Percentiles rank a stretch among this genome's conserved stretches.
Conservation (phyloP, 2,888 invertebrate species). For the Desoria tigrina region DNA sequence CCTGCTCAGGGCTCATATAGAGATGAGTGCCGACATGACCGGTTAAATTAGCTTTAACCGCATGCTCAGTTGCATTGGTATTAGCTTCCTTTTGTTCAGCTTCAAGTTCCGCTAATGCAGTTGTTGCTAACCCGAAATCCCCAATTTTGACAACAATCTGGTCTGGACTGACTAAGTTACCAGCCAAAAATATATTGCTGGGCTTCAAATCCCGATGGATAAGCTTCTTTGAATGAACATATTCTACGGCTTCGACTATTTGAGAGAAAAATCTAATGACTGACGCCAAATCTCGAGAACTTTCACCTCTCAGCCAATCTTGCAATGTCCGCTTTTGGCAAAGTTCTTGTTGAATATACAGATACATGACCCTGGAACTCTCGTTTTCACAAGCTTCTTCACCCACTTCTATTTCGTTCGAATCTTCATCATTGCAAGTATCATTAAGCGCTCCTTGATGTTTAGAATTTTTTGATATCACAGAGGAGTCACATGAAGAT, state of each 20-base stretch:
- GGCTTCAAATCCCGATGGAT: conserved; percentile 96
- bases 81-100: conserved; percentile 13
- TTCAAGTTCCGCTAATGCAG: conserved; percentile 66
- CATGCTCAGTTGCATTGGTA: conserved; percentile 54
- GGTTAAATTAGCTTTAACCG: conserved; percentile 55
- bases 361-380: conserved; percentile 62
- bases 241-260: conserved; percentile 91
- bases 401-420: background rate
- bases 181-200: conserved; percentile 54
- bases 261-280: conserved; percentile 78
- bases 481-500: background rate
- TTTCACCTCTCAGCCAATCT: conserved; percentile 73
- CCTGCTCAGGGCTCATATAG: conserved; percentile 98
- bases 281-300: conserved; percentile 60
- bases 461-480: too few relatives aligned
- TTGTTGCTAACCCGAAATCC: conserved; percentile 96
- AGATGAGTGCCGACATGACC: conserved; percentile 80
- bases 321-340: conserved; percentile 84
- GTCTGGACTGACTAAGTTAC: conserved; percentile 31
- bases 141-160: conserved; percentile 73
- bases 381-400: conserved; percentile 42
- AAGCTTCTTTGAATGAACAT: conserved; percentile 86
- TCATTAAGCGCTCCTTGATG: background rate
- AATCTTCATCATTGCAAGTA: background rate
- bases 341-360: conserved; percentile 93